Percentiles rank a stretch among this genome's conserved stretches.
phyloP scores from a whole-genome alignment of 2,113 vertebrate species.

The Percopsis transmontana region DNA sequence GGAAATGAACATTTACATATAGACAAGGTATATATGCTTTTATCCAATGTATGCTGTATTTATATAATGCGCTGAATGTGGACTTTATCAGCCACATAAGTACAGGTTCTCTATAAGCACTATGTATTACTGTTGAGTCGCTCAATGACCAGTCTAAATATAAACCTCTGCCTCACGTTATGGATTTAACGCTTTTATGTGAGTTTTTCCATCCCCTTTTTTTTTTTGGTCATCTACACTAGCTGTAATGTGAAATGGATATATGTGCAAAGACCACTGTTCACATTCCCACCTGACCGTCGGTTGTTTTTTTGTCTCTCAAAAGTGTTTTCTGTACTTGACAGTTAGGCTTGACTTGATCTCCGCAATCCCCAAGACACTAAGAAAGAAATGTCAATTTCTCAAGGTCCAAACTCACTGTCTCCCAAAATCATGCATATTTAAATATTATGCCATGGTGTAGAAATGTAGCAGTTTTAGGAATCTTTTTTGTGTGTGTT shows the following conservation, averaged over 20 bases:
- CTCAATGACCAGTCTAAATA: neutral
- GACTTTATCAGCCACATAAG: too few relatives aligned
- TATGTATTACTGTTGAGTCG: neutral
- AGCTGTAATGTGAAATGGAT: conserved; percentile 36
- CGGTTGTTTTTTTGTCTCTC: neutral
- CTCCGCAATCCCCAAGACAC: neutral
- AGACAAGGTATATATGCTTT: too few relatives aligned
- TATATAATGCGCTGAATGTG: too few relatives aligned
- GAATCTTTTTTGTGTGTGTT: neutral
- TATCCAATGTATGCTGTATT: too few relatives aligned
- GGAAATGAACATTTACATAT: neutral
- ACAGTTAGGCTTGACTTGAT: neutral
- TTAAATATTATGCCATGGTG: neutral
- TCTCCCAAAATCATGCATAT: conserved; percentile 16
- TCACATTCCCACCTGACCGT: conserved; percentile 62
- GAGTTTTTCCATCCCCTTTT: conserved; percentile 17
- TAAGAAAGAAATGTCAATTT: neutral
- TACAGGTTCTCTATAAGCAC: too few relatives aligned
- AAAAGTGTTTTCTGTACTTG: neutral
- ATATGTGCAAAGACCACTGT: conserved; percentile 42
- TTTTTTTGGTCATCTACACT: conserved; percentile 4
- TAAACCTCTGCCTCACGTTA: conserved; percentile 1
- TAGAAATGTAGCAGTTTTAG: neutral
- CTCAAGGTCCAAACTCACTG: conserved; percentile 42
- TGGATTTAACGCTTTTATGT: conserved; percentile 5